Evolutionary conservation across 2,888 invertebrate genomes (phyloP).

Genomic region (Lathronympha strigana): DNA sequence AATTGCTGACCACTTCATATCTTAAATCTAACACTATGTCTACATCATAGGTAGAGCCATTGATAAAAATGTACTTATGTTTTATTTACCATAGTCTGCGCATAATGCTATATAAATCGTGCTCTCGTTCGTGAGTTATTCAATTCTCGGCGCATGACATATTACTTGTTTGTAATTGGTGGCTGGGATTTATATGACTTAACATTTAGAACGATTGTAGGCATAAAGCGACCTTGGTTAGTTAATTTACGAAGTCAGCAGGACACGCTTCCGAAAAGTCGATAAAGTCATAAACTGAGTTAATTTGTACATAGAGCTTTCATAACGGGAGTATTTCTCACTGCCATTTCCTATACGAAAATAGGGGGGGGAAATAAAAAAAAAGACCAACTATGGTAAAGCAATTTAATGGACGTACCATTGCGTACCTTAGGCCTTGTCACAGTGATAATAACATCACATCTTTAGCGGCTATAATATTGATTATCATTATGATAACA

Average conservation of each 20-base stretch:
- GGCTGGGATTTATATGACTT: slow-evolving; percentile 20
- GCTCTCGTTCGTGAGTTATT: slow-evolving; percentile 35
- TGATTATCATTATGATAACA: no score
- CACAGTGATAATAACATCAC: no score
- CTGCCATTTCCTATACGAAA: no score
- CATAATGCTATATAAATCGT: slow-evolving; percentile 33
- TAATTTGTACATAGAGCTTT: no score
- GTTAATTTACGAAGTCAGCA: not conserved
- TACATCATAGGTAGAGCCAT: not conserved
- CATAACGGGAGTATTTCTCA: no score
- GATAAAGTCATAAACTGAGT: no score
- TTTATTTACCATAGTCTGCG: not conserved
- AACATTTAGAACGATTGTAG: slow-evolving; percentile 13
- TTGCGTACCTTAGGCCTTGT: no score
- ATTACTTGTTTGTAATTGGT: slow-evolving; percentile 35
- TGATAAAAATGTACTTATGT: slow-evolving; percentile 17
- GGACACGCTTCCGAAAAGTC: not conserved
- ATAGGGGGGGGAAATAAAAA: no score
- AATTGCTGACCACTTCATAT: no score
- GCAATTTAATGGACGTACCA: no score
- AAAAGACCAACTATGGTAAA: no score
- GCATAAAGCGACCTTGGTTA: not conserved
- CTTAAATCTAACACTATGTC: not conserved
- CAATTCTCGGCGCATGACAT: slow-evolving; percentile 7
- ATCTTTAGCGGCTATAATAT: no score